Evolutionary conservation across 2,797 vertebrate genomes (phyloP).

Genomic region (Podarcis lilfordi): DNA sequence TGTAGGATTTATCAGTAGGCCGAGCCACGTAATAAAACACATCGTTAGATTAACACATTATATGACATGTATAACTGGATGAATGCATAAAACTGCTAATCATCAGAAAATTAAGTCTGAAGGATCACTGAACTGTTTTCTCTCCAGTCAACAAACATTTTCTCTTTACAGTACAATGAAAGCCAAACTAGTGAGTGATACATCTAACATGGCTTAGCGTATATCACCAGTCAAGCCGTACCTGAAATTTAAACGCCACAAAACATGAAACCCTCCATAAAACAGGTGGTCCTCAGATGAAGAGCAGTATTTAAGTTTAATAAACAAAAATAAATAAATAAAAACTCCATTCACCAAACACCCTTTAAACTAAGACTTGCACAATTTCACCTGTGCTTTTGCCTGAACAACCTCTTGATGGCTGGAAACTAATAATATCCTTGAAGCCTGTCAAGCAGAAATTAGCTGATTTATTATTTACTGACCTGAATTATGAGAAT

Average conservation of each 20-base stretch:
- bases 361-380: not conserved
- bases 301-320: too few species aligned
- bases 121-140: not conserved
- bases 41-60: not conserved
- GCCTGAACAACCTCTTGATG: not conserved
- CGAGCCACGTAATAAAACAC: not conserved
- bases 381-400: not conserved
- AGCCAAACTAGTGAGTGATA: not conserved
- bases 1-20: not conserved
- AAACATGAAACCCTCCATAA: not conserved
- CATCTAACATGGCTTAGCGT: not conserved
- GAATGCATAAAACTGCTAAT: not conserved
- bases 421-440: not conserved
- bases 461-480: not conserved
- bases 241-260: not conserved
- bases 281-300: not conserved
- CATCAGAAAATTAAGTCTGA: not conserved
- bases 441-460: not conserved
- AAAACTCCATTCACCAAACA: not conserved
- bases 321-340: too few species aligned
- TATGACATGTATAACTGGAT: not conserved
- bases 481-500: not conserved
- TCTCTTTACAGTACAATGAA: not conserved
- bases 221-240: not conserved
- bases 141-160: not conserved